A percentile compares a stretch with the other conserved stretches of the same genome.
Conservation (phyloP, 2,797 vertebrate species). For the Columba guinea region DNA sequence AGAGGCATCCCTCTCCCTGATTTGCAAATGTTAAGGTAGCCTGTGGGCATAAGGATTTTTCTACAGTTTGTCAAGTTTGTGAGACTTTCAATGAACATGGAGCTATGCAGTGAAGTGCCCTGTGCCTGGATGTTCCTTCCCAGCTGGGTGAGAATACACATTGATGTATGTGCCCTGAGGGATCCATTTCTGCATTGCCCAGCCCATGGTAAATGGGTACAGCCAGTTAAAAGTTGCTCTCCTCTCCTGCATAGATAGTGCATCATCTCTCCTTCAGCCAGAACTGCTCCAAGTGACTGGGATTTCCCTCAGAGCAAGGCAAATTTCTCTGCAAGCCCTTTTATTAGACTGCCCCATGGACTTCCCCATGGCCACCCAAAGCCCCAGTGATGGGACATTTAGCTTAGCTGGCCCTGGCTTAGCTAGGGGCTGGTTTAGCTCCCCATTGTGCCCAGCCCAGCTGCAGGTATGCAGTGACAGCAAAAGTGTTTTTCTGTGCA, state of each 20-base stretch:
- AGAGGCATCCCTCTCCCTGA: neutral
- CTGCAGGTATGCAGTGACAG: fast-evolving
- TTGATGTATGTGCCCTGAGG: fast-evolving
- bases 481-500: neutral
- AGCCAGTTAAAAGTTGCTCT: neutral
- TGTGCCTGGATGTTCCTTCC: neutral
- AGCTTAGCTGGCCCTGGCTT: neutral
- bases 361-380: neutral
- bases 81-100: neutral
- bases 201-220: neutral
- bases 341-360: too few relatives aligned
- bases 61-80: neutral
- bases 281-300: neutral
- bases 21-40: neutral
- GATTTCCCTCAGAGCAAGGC: neutral
- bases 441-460: neutral
- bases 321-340: neutral
- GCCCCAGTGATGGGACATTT: fast-evolving
- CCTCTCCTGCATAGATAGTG: neutral
- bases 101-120: fast-evolving
- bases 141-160: fast-evolving
- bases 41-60: neutral
- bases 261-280: neutral
- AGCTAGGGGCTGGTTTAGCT: neutral
- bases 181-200: neutral